Conservation (phyloP, 2,888 invertebrate genomes). For the Digitonthophagus gazella region DNA sequence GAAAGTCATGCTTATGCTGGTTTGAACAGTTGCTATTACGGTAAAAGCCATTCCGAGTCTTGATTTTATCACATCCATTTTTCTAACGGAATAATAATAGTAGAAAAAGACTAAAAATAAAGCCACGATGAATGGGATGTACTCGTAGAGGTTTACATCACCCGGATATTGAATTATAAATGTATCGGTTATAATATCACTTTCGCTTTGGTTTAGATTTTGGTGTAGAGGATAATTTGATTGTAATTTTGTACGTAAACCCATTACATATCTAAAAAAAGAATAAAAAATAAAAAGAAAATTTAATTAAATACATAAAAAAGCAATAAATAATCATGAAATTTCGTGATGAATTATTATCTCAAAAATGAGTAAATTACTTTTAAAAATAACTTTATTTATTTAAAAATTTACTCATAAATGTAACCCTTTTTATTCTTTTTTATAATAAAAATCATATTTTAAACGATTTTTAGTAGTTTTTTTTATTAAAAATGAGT, state of each 20-base stretch:
- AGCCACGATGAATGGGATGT: slow-evolving; percentile 79
- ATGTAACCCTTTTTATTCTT: too few relatives aligned
- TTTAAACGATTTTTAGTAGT: too few relatives aligned
- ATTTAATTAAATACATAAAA: too few relatives aligned
- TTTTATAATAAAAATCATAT: too few relatives aligned
- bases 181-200: slow-evolving; percentile 43
- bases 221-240: slow-evolving; percentile 72
- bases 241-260: slow-evolving; percentile 67
- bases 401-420: too few relatives aligned
- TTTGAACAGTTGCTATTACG: slow-evolving; percentile 81
- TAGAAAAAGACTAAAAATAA: slow-evolving; percentile 87
- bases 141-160: slow-evolving; percentile 79
- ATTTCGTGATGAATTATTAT: too few relatives aligned
- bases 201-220: slow-evolving; percentile 39
- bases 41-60: slow-evolving; percentile 85
- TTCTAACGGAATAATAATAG: slow-evolving; percentile 92
- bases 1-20: slow-evolving; percentile 89
- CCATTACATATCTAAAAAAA: slow-evolving; percentile 70
- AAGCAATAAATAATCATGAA: too few relatives aligned
- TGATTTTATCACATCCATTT: slow-evolving; percentile 90
- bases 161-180: slow-evolving; percentile 87
- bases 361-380: too few relatives aligned
- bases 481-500: too few relatives aligned
- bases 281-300: not conserved
- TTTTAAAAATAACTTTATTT: too few relatives aligned